phyloP scores from a whole-genome alignment of 2,797 vertebrate species.

The Numenius phaeopus region DNA sequence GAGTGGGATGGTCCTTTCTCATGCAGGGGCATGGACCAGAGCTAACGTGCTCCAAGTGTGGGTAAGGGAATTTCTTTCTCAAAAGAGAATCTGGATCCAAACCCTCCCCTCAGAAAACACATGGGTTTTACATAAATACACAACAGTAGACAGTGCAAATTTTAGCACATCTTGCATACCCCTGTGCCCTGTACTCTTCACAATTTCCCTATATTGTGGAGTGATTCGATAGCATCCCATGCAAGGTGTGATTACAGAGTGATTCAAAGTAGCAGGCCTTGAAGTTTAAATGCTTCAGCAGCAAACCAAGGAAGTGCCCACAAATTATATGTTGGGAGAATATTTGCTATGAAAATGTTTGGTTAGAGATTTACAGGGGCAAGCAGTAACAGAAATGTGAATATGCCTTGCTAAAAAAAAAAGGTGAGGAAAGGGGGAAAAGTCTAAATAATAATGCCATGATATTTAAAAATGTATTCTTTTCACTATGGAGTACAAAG shows the following conservation, averaged over 20 bases:
- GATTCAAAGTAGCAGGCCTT: not conserved
- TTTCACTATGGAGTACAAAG: not conserved
- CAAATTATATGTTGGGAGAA: not conserved
- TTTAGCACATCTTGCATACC: not conserved
- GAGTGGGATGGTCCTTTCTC: no score
- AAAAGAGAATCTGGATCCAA: not conserved
- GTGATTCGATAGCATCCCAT: not conserved
- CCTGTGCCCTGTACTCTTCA: not conserved
- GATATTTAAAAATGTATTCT: not conserved
- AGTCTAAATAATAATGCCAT: not conserved
- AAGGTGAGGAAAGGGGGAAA: fast-evolving
- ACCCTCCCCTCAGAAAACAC: not conserved
- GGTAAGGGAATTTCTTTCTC: not conserved
- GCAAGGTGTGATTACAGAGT: not conserved
- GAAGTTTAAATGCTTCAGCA: not conserved
- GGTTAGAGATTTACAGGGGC: not conserved
- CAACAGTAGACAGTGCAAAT: not conserved
- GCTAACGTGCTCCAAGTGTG: not conserved
- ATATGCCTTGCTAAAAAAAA: not conserved
- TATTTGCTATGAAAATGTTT: not conserved
- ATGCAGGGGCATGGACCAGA: not conserved
- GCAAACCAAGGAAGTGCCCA: not conserved
- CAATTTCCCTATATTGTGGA: not conserved
- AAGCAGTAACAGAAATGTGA: not conserved
- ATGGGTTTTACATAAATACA: not conserved